These are phyloP conservation scores for Candidula unifasciata DNA, from an alignment of 2,888 invertebrate species.

Conservation along the genomic window DNA sequence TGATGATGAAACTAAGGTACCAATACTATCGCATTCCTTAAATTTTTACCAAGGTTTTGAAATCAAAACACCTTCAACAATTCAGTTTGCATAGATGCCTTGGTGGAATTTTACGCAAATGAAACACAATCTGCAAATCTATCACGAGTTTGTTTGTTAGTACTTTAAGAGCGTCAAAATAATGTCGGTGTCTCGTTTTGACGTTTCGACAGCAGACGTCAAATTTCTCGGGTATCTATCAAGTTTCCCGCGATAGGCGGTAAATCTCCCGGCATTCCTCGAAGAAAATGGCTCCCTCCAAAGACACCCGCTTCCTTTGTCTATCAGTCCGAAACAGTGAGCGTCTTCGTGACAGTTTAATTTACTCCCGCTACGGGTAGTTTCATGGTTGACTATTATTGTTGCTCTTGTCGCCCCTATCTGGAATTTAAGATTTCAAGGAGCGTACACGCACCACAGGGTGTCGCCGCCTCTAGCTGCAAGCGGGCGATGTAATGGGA, in stretches of 20 bases:
- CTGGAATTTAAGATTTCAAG: neutral
- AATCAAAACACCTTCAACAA: too few species aligned
- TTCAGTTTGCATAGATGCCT: too few species aligned
- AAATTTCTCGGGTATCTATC: slow-evolving; percentile 3
- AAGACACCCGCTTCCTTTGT: neutral
- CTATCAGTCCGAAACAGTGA: slow-evolving; percentile 15
- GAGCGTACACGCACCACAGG: neutral
- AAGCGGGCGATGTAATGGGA: neutral
- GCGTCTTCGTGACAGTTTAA: slow-evolving; percentile 16
- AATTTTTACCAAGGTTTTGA: too few species aligned
- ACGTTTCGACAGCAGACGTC: slow-evolving; percentile 9
- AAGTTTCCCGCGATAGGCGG: neutral
- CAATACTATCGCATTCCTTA: too few species aligned
- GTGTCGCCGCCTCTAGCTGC: neutral
- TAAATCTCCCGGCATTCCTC: neutral
- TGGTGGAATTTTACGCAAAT: too few species aligned
- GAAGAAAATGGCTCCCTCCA: neutral
- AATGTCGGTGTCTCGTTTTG: neutral
- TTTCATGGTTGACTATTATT: slow-evolving; percentile 2
- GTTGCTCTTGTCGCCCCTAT: slow-evolving; percentile 11
- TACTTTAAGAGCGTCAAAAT: neutral
- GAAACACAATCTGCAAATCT: too few species aligned
- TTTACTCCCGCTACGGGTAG: slow-evolving; percentile 6
- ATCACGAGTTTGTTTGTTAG: slow-evolving; percentile 8
- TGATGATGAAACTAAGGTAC: too few species aligned